Evolutionary conservation across 1,140 invertebrate species (phyloP), one percentile per base, ranked within the genome.

Genomic region (Aethina tumida): DNA sequence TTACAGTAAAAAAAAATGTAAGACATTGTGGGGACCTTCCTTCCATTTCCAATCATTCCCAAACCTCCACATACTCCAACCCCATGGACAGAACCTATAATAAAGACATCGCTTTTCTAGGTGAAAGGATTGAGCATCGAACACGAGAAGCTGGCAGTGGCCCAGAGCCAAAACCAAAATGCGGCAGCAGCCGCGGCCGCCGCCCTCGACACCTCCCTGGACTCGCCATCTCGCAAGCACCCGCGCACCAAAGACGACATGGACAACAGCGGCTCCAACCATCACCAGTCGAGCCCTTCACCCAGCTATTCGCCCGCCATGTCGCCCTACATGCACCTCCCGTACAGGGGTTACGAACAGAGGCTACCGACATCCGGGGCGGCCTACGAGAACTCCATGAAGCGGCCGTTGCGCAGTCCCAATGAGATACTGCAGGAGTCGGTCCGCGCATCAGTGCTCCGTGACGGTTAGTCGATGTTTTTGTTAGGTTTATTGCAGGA

Each of bases 121-220:
- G 80, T 84, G 26, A 84, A 84, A 62, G 81, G 81, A 37, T 59
- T 84, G 50, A 83, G 80, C 55, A 80, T 83, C 50, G 80, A 83
- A 59, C 79, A 81, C 53, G 79, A 81, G 46, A 80, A 80, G 50
- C 52, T 82, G 56, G 77, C 78, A 17, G 74, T 77, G 26, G 74
- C 75, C 31, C 77, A 79, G 52, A 74, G 72, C 43, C 74, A 78
- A n/a, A n/a, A n/a, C n/a, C n/a, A n/a, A n/a, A n/a, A n/a, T n/a
- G 37, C 60, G n/a, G n/a, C n/a, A n/a, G n/a, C 45, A 22, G 66
- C 22, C 57, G 60, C 55, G 24, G 49, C 47, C 39, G 59, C 55
- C 10, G 56, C 56, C 7, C 62, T 64, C 37, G 64, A 60, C 45
- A 65, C 60, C 47, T 62, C 59, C 41, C 37, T 52, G 45, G 55